Evolutionary conservation across 2,113 vertebrate species (phyloP).

Genomic region (Psilopsiagon aymara): DNA sequence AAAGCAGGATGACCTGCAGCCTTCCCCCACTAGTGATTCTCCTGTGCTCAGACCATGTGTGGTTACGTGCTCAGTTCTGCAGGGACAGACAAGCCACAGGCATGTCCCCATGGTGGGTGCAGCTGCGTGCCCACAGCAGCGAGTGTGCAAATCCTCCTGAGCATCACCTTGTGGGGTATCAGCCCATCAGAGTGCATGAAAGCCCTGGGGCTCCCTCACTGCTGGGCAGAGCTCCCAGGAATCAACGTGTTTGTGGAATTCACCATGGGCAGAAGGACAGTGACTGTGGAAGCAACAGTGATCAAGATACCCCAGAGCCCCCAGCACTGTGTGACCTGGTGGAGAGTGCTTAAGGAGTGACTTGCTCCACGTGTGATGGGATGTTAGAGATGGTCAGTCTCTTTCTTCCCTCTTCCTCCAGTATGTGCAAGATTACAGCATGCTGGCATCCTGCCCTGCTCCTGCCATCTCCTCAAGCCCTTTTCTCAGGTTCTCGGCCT

Average conservation of each 20-base stretch:
- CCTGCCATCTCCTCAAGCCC: not conserved
- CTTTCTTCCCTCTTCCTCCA: not conserved
- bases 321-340: not conserved
- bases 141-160: not conserved
- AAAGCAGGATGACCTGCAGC: not conserved
- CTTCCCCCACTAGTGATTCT: not conserved
- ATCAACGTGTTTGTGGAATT: not conserved
- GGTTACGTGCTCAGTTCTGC: rapidly evolving
- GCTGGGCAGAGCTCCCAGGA: not conserved
- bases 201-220: not conserved
- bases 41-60: not conserved
- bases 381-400: rapidly evolving
- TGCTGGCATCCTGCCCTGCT: not conserved
- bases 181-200: not conserved
- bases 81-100: not conserved
- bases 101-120: rapidly evolving
- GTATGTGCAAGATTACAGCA: rapidly evolving
- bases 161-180: not conserved
- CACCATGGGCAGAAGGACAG: not conserved
- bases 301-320: not conserved
- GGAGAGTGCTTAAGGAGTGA: not conserved
- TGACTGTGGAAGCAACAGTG: not conserved
- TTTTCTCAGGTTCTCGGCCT: not conserved
- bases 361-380: not conserved
- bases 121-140: not conserved